These are phyloP conservation scores for Rutilus rutilus DNA, from an alignment of 2,113 vertebrate genomes.

Conservation along the genomic window DNA sequence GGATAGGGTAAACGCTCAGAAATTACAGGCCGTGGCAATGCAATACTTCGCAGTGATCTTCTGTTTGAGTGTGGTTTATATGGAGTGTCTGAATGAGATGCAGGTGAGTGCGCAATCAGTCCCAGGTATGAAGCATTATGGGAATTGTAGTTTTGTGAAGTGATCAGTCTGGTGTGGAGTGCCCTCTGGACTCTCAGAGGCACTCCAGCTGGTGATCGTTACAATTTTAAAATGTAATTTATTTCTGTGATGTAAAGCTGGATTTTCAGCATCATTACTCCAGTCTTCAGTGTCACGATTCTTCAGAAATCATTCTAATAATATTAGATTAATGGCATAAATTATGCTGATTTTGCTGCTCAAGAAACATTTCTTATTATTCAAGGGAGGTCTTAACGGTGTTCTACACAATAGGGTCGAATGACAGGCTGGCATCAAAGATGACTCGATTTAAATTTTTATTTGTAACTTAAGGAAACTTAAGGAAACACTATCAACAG, in stretches of 20 bases:
- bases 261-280: neutral
- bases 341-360: neutral
- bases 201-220: no score
- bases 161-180: no score
- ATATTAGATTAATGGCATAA: no score
- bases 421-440: neutral
- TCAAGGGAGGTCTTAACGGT: neutral
- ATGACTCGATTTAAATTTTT: neutral
- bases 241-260: neutral
- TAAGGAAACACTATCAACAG: neutral
- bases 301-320: neutral
- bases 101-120: no score
- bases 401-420: neutral
- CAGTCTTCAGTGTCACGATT: neutral
- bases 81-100: no score
- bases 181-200: no score
- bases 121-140: no score
- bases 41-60: no score
- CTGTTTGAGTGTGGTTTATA: no score
- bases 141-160: no score
- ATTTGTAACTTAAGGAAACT: neutral
- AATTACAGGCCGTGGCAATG: no score
- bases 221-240: neutral
- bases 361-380: neutral
- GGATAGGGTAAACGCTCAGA: no score